phyloP scores from a whole-genome alignment of 2,113 vertebrate species.

The Cochlearius cochlearius region DNA sequence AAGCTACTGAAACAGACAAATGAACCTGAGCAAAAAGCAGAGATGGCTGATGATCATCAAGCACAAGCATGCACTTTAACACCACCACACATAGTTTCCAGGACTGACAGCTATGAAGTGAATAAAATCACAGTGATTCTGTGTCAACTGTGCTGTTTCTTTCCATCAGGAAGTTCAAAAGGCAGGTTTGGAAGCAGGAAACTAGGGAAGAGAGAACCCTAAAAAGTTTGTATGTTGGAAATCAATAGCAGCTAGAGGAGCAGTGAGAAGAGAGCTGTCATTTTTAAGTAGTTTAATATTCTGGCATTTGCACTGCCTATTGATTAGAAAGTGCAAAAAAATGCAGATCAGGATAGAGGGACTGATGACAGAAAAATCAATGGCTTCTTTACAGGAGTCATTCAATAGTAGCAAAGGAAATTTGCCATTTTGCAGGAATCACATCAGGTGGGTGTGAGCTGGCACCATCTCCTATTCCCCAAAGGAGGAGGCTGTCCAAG shows the following conservation, averaged over 20 bases:
- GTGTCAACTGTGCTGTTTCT: neutral
- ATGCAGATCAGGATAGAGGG: neutral
- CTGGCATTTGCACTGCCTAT: constrained; percentile 7
- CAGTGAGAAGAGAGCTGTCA: neutral
- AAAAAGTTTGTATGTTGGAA: neutral
- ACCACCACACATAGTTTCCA: neutral
- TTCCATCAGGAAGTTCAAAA: neutral
- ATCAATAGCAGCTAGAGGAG: neutral
- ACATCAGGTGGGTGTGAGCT: neutral
- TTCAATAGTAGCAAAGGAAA: constrained; percentile 1
- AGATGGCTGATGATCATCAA: neutral
- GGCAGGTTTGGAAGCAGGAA: neutral
- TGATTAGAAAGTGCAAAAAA: constrained; percentile 19
- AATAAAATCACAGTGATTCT: neutral
- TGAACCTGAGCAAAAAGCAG: neutral
- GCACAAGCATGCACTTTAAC: neutral
- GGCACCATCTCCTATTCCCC: neutral
- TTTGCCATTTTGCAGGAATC: neutral
- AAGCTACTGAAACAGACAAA: neutral
- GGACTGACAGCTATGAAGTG: neutral
- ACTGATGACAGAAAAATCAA: constrained; percentile 23
- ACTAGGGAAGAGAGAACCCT: neutral
- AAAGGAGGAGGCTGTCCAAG: neutral
- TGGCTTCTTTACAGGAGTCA: neutral
- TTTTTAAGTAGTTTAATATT: neutral